Percentiles rank a stretch among this genome's conserved stretches.
Evolutionary conservation across 2,797 vertebrate genomes (phyloP).

Genomic region (Pelodytes ibericus): DNA sequence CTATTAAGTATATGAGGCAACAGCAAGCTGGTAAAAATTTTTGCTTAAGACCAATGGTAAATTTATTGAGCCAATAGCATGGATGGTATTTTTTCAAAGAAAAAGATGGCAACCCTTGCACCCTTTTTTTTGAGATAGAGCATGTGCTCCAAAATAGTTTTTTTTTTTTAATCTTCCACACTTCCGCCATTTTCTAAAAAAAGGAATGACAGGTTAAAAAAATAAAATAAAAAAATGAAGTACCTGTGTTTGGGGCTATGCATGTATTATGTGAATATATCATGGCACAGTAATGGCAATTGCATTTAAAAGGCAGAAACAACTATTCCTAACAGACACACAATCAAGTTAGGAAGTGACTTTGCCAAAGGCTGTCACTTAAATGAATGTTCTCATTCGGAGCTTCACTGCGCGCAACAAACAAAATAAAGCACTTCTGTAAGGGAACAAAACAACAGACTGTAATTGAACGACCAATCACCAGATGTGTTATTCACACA

Average conservation of each 20-base stretch:
- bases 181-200: no score
- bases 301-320: not conserved
- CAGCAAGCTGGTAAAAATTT: no score
- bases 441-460: conserved; percentile 6
- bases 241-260: not conserved
- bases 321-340: not conserved
- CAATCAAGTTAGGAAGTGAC: conserved; percentile 1
- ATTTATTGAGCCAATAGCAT: no score
- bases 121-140: no score
- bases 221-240: no score
- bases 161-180: no score
- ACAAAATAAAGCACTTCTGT: conserved; percentile 16
- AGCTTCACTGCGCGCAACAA: not conserved
- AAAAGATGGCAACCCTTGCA: no score
- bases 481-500: conserved; percentile 26
- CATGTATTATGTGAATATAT: not conserved
- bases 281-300: not conserved
- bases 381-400: conserved; percentile 31
- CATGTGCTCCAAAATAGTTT: no score
- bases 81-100: no score
- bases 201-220: no score
- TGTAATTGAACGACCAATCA: conserved; percentile 28
- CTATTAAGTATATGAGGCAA: no score
- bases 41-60: no score
- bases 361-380: conserved; percentile 7